Base-by-base conservation (phyloP, 1,140 invertebrate species). In the Onthophagus taurus region DNA sequence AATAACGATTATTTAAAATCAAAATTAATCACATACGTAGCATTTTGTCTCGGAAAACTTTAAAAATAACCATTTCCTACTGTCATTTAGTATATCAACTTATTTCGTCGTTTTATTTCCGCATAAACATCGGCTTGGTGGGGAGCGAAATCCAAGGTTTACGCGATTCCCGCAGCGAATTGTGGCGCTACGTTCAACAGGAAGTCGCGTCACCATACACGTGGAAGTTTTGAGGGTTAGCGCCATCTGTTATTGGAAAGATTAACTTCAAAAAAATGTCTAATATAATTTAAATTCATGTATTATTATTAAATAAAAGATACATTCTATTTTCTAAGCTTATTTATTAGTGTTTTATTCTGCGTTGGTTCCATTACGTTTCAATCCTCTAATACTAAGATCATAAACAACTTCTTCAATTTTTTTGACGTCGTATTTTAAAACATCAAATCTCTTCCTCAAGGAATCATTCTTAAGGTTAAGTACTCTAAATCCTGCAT, bases 401-500 rank as follows among this genome's bases (percentile, higher is more conserved):
- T 96, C 91, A 58, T 94, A 96, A 6, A 96, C 89, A 2, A 96
- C 84, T 69, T 95, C 89, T 60, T 95, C 91, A 19, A 93, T 85
- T 66, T 94, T 95, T 63, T 94, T 94, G 2, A 94, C 78, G 57
- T 93, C 88, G 58, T 95, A 95, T 57, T 96, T 95, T 1, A 96
- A 67, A 1, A 74, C 83, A 69, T 96, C 92, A 61, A 88, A 95
- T 39, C 83, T 72, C 61, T 92, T 93, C 19, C 91, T 70, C 11
- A 96, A 66, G 16, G 75, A 73, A 60, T 95, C 90, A 67, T 95
- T 96, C 63, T 95, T 95, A 13, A 95, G 70, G 62, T 92, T 94
- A 11, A 96, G 62, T 20, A 95, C 67, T 53, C 81, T 72, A 63
- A 94, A 95, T 7, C 90, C 90, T 16, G 86, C 79, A 60, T 90